phyloP scores from a whole-genome alignment of 2,113 vertebrate species.

The Cinclus mexicanus region DNA sequence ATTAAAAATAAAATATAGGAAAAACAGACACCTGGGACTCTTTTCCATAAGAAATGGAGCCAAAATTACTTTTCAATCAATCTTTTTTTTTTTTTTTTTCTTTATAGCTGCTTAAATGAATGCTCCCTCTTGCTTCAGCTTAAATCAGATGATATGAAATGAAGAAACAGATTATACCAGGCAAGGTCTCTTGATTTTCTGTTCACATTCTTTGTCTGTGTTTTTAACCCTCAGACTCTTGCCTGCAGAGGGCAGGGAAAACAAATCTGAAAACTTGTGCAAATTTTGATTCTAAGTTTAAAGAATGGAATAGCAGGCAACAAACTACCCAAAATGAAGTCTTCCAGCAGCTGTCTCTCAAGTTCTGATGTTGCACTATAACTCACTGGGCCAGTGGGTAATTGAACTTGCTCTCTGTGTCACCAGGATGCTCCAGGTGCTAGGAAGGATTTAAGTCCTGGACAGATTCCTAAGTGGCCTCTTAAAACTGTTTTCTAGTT shows the following conservation, averaged over 20 bases:
- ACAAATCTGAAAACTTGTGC: background rate
- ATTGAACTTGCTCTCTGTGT: background rate
- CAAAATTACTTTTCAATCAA: conserved; percentile 38
- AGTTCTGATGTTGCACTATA: background rate
- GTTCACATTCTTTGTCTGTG: background rate
- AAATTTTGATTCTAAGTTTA: background rate
- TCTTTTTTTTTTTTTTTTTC: background rate
- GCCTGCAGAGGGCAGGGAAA: background rate
- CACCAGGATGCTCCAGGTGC: background rate
- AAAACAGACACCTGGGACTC: conserved; percentile 24
- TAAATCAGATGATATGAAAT: conserved; percentile 27
- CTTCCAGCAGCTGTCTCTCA: background rate
- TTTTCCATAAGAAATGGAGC: background rate
- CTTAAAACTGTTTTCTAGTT: background rate
- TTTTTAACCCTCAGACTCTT: background rate
- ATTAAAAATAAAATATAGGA: conserved; percentile 9
- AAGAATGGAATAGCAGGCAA: background rate
- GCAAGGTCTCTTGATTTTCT: background rate
- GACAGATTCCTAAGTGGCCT: background rate
- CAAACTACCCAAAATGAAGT: background rate
- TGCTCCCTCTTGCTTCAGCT: background rate
- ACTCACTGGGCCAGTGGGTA: background rate
- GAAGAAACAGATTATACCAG: background rate
- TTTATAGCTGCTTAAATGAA: conserved; percentile 39
- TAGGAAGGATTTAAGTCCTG: background rate